Conservation (phyloP, 1,140 invertebrate species). For the Listronotus oregonensis region DNA sequence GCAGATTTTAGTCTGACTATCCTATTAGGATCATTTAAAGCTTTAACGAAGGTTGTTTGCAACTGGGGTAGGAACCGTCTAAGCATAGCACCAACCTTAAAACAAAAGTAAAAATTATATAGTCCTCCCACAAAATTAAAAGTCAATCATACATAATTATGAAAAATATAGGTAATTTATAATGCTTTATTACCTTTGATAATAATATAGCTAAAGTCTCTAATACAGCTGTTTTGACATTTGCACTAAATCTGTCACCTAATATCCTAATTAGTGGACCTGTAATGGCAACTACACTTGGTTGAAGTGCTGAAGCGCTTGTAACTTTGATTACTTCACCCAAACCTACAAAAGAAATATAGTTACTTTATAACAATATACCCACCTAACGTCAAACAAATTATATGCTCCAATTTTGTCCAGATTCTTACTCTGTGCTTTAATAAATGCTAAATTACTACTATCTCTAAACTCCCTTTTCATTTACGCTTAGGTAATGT, state of each 20-base stretch:
- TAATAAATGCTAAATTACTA: too few relatives aligned
- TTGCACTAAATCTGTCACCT: slow-evolving; percentile 91
- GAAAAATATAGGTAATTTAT: too few relatives aligned
- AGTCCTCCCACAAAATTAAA: too few relatives aligned
- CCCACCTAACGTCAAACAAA: too few relatives aligned
- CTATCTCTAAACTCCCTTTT: too few relatives aligned
- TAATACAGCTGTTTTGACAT: slow-evolving; percentile 93
- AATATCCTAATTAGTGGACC: slow-evolving; percentile 97
- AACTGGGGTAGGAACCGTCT: slow-evolving; percentile 98
- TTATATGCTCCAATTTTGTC: too few relatives aligned
- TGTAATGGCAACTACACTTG: slow-evolving; percentile 95
- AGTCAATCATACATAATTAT: too few relatives aligned
- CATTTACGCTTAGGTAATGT: too few relatives aligned
- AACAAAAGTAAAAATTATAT: slow-evolving; percentile 25
- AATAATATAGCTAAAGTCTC: slow-evolving; percentile 91
- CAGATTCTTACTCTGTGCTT: too few relatives aligned
- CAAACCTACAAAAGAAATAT: slow-evolving; percentile 63
- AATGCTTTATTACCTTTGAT: slow-evolving; percentile 80
- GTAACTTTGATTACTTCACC: slow-evolving; percentile 91
- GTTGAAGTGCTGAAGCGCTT: slow-evolving; percentile 82
- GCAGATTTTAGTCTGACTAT: slow-evolving; percentile 89
- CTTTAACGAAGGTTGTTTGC: slow-evolving; percentile 96
- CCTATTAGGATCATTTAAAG: slow-evolving; percentile 86
- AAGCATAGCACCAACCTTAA: slow-evolving; percentile 84
- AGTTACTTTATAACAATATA: too few relatives aligned